Evolutionary conservation across 2,888 invertebrate genomes (phyloP), one percentile per base, ranked within the genome.

Genomic region (Cynaeus angustus): DNA sequence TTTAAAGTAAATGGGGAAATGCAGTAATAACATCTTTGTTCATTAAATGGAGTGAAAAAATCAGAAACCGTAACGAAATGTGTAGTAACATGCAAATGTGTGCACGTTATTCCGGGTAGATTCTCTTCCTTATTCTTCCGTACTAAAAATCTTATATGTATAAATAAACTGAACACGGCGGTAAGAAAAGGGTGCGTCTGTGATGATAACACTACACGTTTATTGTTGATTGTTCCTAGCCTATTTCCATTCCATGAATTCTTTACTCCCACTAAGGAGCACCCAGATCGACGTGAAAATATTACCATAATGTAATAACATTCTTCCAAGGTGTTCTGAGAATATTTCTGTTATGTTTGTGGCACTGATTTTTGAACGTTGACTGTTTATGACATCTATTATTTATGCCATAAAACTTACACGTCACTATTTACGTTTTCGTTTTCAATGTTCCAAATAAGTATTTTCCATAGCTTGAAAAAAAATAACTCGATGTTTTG

Each of bases 41-140:
- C 45, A 41, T 13, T 59, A 70, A 70, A 70, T 70, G 55, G 70
- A 70, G 61, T 70, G 61, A 61, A 66, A 61, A 66, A 70, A 46
- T 16, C 45, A 55, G 43, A 65, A 30, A 66, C 46, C 70, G 70
- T 41, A 61, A 70, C 70, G 61, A 59, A 58, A 56, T 46, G 16
- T 66, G 66, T 59, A 59, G 69, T 43, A 69, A 58, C 64, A 58
- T 56, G 56, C 46, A 46, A 66, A 66, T 66, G 46, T 21, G 6
- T 28, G 26, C 30, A 26, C 12, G 21, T 56, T 9, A 41, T 59
- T 43, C 30, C 21, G 8, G 12, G 13, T 38, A 56, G 38, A 45
- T 12, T 48, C 50, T 8, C 37, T 61, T 48, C 38, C 61, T 38
- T 53, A 38, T 62, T 33, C 7, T 9, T 9, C 4, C 4, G 9